Evolutionary conservation across 2,113 vertebrate species (phyloP).

Genomic region (Takifugu flavidus): DNA sequence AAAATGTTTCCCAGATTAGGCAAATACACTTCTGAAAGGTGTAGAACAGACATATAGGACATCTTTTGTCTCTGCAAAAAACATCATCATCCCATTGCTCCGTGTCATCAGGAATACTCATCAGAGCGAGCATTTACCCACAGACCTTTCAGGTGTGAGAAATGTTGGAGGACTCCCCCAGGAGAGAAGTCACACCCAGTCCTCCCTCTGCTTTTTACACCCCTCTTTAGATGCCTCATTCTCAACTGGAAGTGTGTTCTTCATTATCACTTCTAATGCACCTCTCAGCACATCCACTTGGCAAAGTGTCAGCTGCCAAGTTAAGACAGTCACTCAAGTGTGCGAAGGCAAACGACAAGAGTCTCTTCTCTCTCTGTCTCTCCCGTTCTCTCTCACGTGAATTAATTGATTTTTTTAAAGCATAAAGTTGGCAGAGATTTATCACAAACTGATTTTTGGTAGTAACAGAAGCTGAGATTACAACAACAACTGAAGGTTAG

Average conservation of each 20-base stretch:
- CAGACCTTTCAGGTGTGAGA: slow-evolving; percentile 64
- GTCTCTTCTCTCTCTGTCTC: slow-evolving; percentile 1
- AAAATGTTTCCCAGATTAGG: too few relatives aligned
- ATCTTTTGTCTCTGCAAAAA: too few relatives aligned
- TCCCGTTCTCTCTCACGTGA: too few relatives aligned
- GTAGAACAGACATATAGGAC: not conserved
- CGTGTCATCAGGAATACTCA: slow-evolving; percentile 48
- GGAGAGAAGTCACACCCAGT: slow-evolving; percentile 57
- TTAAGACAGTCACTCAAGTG: slow-evolving; percentile 46
- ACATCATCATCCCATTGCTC: slow-evolving; percentile 25
- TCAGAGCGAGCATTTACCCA: slow-evolving; percentile 26
- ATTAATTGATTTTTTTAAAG: slow-evolving; percentile 33
- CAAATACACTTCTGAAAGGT: not conserved
- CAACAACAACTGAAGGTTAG: too few relatives aligned
- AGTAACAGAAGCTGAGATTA: not conserved
- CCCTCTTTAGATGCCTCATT: slow-evolving; percentile 65
- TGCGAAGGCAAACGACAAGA: slow-evolving; percentile 18
- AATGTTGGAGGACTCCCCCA: slow-evolving; percentile 53
- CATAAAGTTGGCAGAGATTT: slow-evolving; percentile 12
- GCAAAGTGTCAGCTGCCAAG: slow-evolving; percentile 65
- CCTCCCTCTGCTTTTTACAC: slow-evolving; percentile 63
- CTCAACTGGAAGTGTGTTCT: slow-evolving; percentile 67
- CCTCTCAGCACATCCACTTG: slow-evolving; percentile 69
- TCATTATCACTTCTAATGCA: slow-evolving; percentile 76
- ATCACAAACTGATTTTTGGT: not conserved